Evolutionary conservation across 2,888 invertebrate genomes (phyloP).

Genomic region (Cataglyphis altisquamis): DNA sequence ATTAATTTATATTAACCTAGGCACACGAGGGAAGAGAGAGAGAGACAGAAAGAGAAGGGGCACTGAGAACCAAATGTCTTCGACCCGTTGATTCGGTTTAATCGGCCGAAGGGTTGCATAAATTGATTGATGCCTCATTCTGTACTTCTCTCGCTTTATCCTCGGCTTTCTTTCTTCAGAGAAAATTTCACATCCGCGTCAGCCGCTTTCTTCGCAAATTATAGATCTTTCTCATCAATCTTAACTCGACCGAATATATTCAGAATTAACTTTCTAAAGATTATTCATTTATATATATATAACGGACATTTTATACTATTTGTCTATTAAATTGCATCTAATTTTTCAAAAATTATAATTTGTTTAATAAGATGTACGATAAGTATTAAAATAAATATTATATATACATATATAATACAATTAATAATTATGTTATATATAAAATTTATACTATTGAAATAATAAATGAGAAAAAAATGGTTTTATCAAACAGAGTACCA

Average conservation of each 20-base stretch:
- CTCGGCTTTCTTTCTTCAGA: constrained; percentile 58
- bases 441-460: neutral
- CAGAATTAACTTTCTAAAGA: constrained; percentile 27
- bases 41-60: constrained; percentile 59
- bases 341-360: constrained; percentile 1
- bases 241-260: constrained; percentile 50
- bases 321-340: neutral
- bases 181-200: constrained; percentile 35
- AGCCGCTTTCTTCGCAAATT: constrained; percentile 47
- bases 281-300: neutral
- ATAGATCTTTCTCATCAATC: constrained; percentile 57
- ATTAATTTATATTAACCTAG: constrained; percentile 85
- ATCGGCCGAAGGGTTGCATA: constrained; percentile 83
- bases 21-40: constrained; percentile 62
- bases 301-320: neutral
- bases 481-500: neutral
- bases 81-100: constrained; percentile 82
- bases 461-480: neutral
- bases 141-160: constrained; percentile 62
- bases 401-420: neutral
- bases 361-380: neutral
- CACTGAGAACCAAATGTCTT: constrained; percentile 77
- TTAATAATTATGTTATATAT: constrained; percentile 5
- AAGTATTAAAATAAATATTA: neutral
- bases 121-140: constrained; percentile 84